Evolutionary conservation across 2,113 vertebrate genomes (phyloP), one percentile per base, ranked within the genome.

Genomic region (Notothenia rossii): DNA sequence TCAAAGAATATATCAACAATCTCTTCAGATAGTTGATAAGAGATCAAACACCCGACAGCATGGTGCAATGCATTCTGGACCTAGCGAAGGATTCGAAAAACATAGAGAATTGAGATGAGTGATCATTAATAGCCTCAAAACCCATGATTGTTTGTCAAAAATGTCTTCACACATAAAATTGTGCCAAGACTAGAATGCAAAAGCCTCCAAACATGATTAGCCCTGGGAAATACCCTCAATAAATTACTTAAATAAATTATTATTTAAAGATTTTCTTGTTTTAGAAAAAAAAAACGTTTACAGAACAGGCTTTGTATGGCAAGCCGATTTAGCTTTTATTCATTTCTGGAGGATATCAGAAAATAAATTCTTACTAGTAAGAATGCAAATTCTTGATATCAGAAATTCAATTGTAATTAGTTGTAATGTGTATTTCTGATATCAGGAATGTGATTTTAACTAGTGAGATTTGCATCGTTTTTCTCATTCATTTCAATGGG

Each of bases 1-100:
- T 75, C 22, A 81, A 74, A 75, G 48, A 36, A 67, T 75, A 61
- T 29, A 53, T 72, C 10, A 69, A 72, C 55, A 76, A 69, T 67
- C 43, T 70, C 25, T 72, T 74, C 36, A 66, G 18, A 55, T 7
- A 33, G 43, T 58, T 75, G 59, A 53, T 61, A 65, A 20, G 9
- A 54, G 66, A 66, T 77, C 50, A 75, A 72, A 82, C 55, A 61
- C 7, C 14, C 40, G 66, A n/a, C 50, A 72, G 43, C 50, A 29
- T 15, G 9, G 54, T 55, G 51, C 20, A 40, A 13, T 75, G 20
- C 55, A 53, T n/a, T 50, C 61, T 7, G 13, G 49, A 55, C 36
- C 48, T 55, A 25, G 25, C 3, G 25, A 74, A 51, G 70, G 15
- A 36, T 15, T 55, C 6, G 11, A 2, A 54, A 54, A 69, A 45